Evolutionary conservation across 2,113 vertebrate species (phyloP).

Genomic region (Panthera uncia): DNA sequence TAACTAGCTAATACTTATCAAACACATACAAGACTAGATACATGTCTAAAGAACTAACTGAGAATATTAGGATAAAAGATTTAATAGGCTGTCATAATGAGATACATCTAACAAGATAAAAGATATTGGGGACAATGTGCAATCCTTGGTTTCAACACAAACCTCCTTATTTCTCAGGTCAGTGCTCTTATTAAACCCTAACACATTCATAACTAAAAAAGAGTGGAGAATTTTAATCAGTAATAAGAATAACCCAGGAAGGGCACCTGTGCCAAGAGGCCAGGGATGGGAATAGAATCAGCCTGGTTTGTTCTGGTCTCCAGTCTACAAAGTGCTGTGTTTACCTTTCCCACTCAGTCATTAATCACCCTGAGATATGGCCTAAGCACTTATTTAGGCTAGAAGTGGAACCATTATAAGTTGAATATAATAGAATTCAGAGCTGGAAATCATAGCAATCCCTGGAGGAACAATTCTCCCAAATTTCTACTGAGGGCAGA

Average conservation of each 20-base stretch:
- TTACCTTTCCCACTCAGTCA: background rate
- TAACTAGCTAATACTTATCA: background rate
- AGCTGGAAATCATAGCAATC: background rate
- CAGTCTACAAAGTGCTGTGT: background rate
- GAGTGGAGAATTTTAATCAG: background rate
- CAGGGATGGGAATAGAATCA: background rate
- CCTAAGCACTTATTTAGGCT: background rate
- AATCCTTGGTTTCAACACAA: background rate
- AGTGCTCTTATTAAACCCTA: background rate
- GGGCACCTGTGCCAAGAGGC: background rate
- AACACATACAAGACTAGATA: background rate
- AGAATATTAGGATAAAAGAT: background rate
- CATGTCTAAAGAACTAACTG: background rate
- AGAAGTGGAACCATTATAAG: background rate
- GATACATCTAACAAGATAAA: constrained; percentile 1
- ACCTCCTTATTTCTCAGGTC: background rate
- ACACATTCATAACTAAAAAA: background rate
- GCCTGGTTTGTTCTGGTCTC: background rate
- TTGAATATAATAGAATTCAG: background rate
- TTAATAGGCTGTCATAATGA: background rate
- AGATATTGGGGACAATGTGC: background rate
- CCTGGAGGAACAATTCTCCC: background rate
- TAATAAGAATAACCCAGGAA: background rate
- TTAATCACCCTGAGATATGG: constrained; percentile 35
- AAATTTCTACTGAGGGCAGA: background rate